Base-by-base conservation (phyloP, 2,113 vertebrate genomes). In the Amphilophus citrinellus region DNA sequence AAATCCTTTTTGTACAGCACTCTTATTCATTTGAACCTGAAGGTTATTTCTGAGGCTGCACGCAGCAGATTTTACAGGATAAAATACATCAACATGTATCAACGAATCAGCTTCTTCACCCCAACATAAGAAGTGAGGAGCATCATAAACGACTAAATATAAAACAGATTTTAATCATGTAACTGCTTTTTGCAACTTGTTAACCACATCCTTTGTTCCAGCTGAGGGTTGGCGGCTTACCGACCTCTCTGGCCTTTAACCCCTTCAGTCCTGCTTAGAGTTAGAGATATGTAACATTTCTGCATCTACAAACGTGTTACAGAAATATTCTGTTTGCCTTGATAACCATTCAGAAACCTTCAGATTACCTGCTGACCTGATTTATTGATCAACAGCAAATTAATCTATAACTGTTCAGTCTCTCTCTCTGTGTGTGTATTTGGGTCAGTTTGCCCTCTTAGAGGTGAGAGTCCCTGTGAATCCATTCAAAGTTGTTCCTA, bases 151-250 rank as follows among this genome's bases (percentile, higher is more conserved):
- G 3, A 73, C 47, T 73, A 73, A 53, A 73, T 73, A 73, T 73
- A 32, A 73, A 53, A 5, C 66, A n/a, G 44, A 73, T 73, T 73
- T 73, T 73, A 73, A 73, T 73, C 66, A 73, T 71, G 24, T 53
- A 73, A 53, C 66, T 53, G 66, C 66, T 73, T 53, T 47, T 53
- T 73, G 47, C 66, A 73, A 39, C 59, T 2, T 22, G 63, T 81
- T 76, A 65, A 80, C 81, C 77, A 84, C 78, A 77, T 88, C 75
- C 78, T 71, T 57, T 39, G 63, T 71, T 73, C 66, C 66, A 73
- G 47, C 66, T 73, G 53, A 73, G 17, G 66, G 47, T 53, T 53
- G 53, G 66, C 53, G 66, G 66, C 66, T 73, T 32, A 73, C 66
- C 66, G 53, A 73, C 24, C 47, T 32, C 32, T 73, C 20, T 32